Percentiles rank a stretch among this genome's conserved stretches.
These are phyloP conservation scores for Drosophila fulvimacula DNA, from an alignment of 2,888 invertebrate species.

Conservation along the genomic window DNA sequence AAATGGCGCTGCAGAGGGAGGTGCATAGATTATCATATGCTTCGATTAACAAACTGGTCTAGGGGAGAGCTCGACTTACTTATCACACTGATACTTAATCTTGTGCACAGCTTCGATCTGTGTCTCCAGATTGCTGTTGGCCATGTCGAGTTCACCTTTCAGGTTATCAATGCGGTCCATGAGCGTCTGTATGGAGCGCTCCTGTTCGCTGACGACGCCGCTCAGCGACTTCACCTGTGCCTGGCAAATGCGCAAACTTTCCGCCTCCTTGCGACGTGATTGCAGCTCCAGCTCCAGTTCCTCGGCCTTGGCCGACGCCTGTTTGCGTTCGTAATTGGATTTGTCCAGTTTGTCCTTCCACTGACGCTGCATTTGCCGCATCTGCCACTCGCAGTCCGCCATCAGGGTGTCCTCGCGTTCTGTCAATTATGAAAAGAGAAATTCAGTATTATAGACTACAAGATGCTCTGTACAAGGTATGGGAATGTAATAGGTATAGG, in stretches of 20 bases:
- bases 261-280: conserved; percentile 82
- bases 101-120: conserved; percentile 85
- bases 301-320: conserved; percentile 85
- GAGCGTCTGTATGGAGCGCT: conserved; percentile 85
- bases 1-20: conserved; percentile 77
- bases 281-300: conserved; percentile 75
- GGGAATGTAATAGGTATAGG: not conserved
- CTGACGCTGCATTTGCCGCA: conserved; percentile 90
- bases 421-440: conserved; percentile 9
- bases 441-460: not conserved
- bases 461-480: not conserved
- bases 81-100: conserved; percentile 84
- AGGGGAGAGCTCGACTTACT: conserved; percentile 61
- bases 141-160: conserved; percentile 85
- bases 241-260: conserved; percentile 86
- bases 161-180: conserved; percentile 86
- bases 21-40: not conserved
- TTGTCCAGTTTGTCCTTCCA: conserved; percentile 88
- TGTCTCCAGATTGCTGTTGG: conserved; percentile 86
- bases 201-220: conserved; percentile 87
- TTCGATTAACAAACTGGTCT: not conserved
- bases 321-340: conserved; percentile 87
- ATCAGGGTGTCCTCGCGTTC: conserved; percentile 90
- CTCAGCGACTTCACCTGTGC: conserved; percentile 86
- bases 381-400: conserved; percentile 94